A percentile compares a stretch with the other conserved stretches of the same genome.
These are phyloP conservation scores for human (Homo sapiens) DNA, from an alignment of 2,113 vertebrate genomes.

Conservation along the genomic window GRCh38 chrX:25607501-25608000, in stretches of 20 bases:
- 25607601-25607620: neutral
- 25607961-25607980: neutral
- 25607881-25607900: neutral
- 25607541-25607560: neutral
- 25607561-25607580: neutral
- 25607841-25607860: neutral
- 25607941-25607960: neutral
- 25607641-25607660: neutral
- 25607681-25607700: neutral
- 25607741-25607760: neutral
- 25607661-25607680: neutral
- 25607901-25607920: neutral
- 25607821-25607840: neutral
- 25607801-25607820: neutral
- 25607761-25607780: neutral
- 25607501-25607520: neutral
- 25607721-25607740: neutral
- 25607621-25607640: neutral
- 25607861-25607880: neutral
- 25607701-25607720: neutral
- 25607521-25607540: neutral
- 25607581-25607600: neutral
- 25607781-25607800: neutral
- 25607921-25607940: neutral
- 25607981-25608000: conserved; percentile 22